phyloP scores from a whole-genome alignment of 2,797 vertebrate genomes.

The Pseudochirops corinnae region DNA sequence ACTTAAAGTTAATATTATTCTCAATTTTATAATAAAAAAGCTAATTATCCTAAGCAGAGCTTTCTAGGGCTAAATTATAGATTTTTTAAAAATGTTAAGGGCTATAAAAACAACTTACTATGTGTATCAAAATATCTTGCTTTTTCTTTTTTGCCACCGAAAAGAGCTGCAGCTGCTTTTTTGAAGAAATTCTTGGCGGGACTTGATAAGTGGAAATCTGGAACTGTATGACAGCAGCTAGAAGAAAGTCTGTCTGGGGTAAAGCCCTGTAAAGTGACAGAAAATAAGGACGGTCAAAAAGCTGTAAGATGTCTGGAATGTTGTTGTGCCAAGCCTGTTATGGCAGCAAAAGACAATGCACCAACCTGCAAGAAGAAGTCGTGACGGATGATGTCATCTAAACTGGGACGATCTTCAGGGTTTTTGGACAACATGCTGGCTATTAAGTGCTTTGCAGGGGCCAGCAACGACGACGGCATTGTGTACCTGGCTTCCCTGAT shows the following conservation, averaged over 20 bases:
- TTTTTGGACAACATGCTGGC: constrained; percentile 94
- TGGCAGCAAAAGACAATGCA: not conserved
- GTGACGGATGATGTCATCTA: constrained; percentile 96
- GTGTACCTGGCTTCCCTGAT: constrained; percentile 96
- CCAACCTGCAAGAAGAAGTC: constrained; percentile 97
- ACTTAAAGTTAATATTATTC: not conserved
- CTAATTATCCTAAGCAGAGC: not conserved
- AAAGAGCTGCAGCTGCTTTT: constrained; percentile 97
- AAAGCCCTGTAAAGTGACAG: constrained; percentile 90
- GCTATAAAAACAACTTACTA: constrained; percentile 88
- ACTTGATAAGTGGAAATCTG: constrained; percentile 97
- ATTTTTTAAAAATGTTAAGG: not conserved
- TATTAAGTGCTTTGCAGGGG: constrained; percentile 94
- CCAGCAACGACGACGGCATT: constrained; percentile 93
- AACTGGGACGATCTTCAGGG: constrained; percentile 93
- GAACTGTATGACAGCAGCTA: constrained; percentile 95
- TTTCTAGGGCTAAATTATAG: not conserved
- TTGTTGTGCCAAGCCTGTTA: not conserved
- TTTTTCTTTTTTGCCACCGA: constrained; percentile 97
- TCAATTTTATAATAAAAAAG: not conserved
- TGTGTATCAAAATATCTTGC: constrained; percentile 96
- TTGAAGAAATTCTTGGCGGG: constrained; percentile 99
- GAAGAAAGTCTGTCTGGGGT: constrained; percentile 95
- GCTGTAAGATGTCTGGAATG: not conserved
- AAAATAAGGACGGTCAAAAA: constrained; percentile 57